Evolutionary conservation across 1,140 invertebrate species (phyloP), one percentile per base, ranked within the genome.

Genomic region (Anadara kagoshimensis): DNA sequence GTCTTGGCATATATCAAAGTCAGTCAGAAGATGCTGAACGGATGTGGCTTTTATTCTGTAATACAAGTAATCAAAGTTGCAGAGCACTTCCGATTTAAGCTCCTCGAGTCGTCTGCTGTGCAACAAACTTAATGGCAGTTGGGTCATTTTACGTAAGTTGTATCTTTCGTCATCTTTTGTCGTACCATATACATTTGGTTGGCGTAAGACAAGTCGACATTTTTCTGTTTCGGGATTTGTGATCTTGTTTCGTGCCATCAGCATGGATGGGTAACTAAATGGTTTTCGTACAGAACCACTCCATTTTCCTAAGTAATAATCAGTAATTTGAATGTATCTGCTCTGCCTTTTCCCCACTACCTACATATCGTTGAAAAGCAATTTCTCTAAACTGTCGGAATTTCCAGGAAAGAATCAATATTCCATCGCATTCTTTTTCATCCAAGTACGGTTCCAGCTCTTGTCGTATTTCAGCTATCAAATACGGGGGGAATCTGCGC

Each of bases 271-370:
- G 82, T 95, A 98, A 83, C 96, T 95, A 84, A 98, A 98, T 1
- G 92, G 96, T 83, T 98, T 98, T 0, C 95, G 94, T 0, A 94
- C 94, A 58, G 91, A 93, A 5, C 96, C 96, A 14, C 83, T 95
- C 96, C 96, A 98, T 73, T 96, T 97, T 5, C 97, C 97, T 14
- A 98, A 89, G 86, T 96, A 99, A 87, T 98, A 99, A 90, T 99
- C 97, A 5, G 97, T 96, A 75, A 98, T 94, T 95, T 0, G 96
- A 97, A 87, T 98, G 96, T 86, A 98, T 97, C 86, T 97, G 97
- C 83, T 94, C 94, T 0, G 94, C 94, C 92, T 59, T 24, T 49
- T 53, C 96, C 94, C 96, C 94, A 84, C 98, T 96, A 84, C 95
- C 96, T 86, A 98, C 97, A 88, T 99, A 99, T 53, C 97, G 90